A percentile compares a stretch with the other conserved stretches of the same genome.
phyloP scores from a whole-genome alignment of 2,888 invertebrate species.

The Thera britannica region DNA sequence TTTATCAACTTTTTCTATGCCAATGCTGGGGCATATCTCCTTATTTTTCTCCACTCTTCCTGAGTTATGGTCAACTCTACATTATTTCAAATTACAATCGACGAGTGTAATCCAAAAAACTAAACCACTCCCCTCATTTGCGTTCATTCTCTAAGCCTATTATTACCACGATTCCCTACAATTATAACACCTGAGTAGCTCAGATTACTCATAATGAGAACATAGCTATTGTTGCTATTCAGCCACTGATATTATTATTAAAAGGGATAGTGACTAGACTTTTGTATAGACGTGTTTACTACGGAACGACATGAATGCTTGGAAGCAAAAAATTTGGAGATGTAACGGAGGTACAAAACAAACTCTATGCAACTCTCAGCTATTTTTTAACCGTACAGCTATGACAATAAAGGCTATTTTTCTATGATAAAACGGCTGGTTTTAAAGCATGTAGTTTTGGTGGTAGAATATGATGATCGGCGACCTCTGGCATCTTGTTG shows the following conservation, averaged over 20 bases:
- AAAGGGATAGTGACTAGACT: slow-evolving; percentile 72
- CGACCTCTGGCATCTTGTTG: slow-evolving; percentile 77
- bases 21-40: too few relatives aligned
- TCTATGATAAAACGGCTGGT: slow-evolving; percentile 32
- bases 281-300: slow-evolving; percentile 80
- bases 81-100: too few relatives aligned
- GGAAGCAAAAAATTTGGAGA: slow-evolving; percentile 70
- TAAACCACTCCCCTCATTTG: slow-evolving; percentile 49
- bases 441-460: slow-evolving; percentile 41
- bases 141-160: slow-evolving; percentile 64
- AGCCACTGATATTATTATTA: slow-evolving; percentile 76
- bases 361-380: slow-evolving; percentile 44
- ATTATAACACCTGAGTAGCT: slow-evolving; percentile 79
- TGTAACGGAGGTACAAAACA: slow-evolving; percentile 54
- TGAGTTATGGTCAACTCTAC: too few relatives aligned
- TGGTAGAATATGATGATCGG: slow-evolving; percentile 68
- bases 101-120: neutral
- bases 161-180: slow-evolving; percentile 64
- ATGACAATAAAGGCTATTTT: slow-evolving; percentile 47
- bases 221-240: slow-evolving; percentile 76
- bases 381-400: slow-evolving; percentile 44
- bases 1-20: too few relatives aligned
- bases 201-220: slow-evolving; percentile 77
- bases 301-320: slow-evolving; percentile 76
- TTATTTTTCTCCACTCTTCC: too few relatives aligned